Base-by-base conservation (phyloP, 64 coral and sea anemone species). In the Pocillopora verrucosa region DNA sequence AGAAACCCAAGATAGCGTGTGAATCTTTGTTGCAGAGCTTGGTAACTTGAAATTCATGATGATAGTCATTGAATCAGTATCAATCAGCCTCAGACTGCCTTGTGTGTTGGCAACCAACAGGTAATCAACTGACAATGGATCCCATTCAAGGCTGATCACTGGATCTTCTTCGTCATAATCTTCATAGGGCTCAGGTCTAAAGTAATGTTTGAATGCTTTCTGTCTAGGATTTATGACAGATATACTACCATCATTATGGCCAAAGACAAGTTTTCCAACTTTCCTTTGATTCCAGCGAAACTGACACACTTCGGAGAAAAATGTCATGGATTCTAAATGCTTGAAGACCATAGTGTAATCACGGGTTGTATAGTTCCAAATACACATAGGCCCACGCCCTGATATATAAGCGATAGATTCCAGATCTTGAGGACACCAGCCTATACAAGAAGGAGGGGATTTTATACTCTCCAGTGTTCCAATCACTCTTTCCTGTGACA, bases 31-130 rank as follows among this genome's bases (percentile, higher is more conserved):
- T 5, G 91, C 94, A 82, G 84, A 76, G 75, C 97, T 99, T 87
- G 97, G 88, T 41, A 95, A 81, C 76, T 93, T 95, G 86, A 99
- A 99, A 90, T 84, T 99, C 94, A 93, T 99, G 35, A 99, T 88
- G 17, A 95, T 88, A 77, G 22, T 88, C 97, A 99, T 99, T 59
- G 78, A 83, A 36, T 91, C 87, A n/a, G 93, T 88, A 68, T 99
- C 97, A 95, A 95, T 90, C 58, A 99, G 51, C 60, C 97, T 80
- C 17, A 95, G 80, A 2, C 97, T 94, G 86, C 91, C 63, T 30
- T 69, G 76, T 19, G 79, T 79, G 93, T 99, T 99, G 26, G 91
- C 85, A 13, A 99, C 91, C 57, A 99, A 86, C 26, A 99, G 65
- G 80, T 99, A 99, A 90, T 99, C 94, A 37, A 75, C 76, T 58